Evolutionary conservation across 2,888 invertebrate species (phyloP).

Genomic region (Nomada ferruginata): DNA sequence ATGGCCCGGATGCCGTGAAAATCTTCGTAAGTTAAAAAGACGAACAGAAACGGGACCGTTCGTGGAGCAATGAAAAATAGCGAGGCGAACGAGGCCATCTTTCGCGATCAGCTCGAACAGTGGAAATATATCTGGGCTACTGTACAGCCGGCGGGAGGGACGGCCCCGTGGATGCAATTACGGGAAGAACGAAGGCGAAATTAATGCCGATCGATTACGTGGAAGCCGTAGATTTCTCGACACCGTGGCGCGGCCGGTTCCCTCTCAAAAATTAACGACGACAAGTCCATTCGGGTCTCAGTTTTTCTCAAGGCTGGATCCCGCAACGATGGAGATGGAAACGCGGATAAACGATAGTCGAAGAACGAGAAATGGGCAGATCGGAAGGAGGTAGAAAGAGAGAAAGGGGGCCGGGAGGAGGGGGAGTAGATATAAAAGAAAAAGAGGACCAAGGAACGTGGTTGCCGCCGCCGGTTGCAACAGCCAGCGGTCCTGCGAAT

Average conservation of each 20-base stretch:
- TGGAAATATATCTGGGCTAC: slow-evolving; percentile 34
- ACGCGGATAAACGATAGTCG: neutral
- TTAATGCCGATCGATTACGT: slow-evolving; percentile 51
- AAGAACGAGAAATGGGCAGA: neutral
- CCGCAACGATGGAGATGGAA: neutral
- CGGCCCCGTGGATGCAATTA: slow-evolving; percentile 52
- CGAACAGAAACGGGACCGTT: neutral
- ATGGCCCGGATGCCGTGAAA: neutral
- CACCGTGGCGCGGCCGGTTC: neutral
- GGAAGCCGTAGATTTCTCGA: slow-evolving; percentile 9
- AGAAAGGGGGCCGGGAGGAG: neutral
- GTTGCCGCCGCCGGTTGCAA: neutral
- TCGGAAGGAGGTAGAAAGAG: neutral
- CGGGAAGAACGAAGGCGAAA: slow-evolving; percentile 40
- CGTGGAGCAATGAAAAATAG: slow-evolving; percentile 52
- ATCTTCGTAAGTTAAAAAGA: neutral
- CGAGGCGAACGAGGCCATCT: slow-evolving; percentile 37
- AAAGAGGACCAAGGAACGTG: neutral
- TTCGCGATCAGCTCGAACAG: slow-evolving; percentile 45
- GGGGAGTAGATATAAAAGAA: neutral
- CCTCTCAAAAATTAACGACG: slow-evolving; percentile 62
- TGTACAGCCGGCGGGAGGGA: slow-evolving; percentile 9
- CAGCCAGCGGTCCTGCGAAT: slow-evolving; percentile 28
- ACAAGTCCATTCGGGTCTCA: slow-evolving; percentile 49
- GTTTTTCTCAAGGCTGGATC: slow-evolving; percentile 1